A percentile compares a stretch with the other conserved stretches of the same genome.
Conservation (phyloP, 2,113 vertebrate genomes). For the Catharus minimus region DNA sequence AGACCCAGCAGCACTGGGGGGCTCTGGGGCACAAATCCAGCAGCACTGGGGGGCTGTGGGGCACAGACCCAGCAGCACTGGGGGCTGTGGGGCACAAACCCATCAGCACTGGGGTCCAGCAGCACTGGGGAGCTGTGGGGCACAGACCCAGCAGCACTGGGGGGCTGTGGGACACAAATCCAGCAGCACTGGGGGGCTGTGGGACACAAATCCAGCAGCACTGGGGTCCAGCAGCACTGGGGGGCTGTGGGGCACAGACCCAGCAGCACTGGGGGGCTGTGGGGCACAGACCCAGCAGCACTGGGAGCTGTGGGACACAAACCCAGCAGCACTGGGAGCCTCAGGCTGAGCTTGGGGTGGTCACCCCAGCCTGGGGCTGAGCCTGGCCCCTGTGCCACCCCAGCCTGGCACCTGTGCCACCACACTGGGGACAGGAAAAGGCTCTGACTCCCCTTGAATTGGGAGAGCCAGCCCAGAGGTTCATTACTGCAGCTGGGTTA, state of each 20-base stretch:
- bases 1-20: not conserved
- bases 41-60: no score
- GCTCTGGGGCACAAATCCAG: not conserved
- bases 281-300: not conserved
- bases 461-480: not conserved
- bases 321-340: not conserved
- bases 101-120: not conserved
- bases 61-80: no score
- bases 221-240: no score
- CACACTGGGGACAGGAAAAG: fast-evolving
- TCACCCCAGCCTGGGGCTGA: not conserved
- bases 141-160: no score
- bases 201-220: not conserved
- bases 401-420: not conserved
- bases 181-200: not conserved
- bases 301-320: no score
- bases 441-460: not conserved
- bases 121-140: not conserved
- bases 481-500: not conserved
- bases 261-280: not conserved
- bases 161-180: no score
- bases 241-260: no score
- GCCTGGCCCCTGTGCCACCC: not conserved
- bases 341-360: fast-evolving
- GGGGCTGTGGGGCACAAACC: no score